Evolutionary conservation across 2,888 invertebrate genomes (phyloP).

Genomic region (Nesidiocoris tenuis): DNA sequence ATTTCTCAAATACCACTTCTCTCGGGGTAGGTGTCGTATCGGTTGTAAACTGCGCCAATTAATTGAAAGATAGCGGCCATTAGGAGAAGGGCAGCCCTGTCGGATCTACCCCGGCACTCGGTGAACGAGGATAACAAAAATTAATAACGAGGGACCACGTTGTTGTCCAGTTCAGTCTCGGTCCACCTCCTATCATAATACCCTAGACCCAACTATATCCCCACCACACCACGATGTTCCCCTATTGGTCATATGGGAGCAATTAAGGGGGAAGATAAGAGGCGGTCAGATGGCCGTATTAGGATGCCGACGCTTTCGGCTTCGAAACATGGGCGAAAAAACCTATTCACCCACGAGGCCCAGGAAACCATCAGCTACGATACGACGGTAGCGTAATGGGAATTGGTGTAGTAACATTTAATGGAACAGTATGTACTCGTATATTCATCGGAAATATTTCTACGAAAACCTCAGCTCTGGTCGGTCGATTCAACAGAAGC

Average conservation of each 20-base stretch:
- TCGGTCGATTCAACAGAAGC: no score
- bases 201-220: neutral
- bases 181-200: neutral
- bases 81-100: neutral
- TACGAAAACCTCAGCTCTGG: no score
- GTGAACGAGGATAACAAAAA: neutral
- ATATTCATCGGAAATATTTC: no score
- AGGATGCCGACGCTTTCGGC: neutral
- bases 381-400: no score
- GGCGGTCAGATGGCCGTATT: slow-evolving; percentile 1
- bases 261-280: slow-evolving; percentile 32
- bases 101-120: neutral
- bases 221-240: neutral
- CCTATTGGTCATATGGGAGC: slow-evolving; percentile 31
- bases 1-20: neutral
- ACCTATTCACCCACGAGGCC: no score
- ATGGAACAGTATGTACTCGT: no score
- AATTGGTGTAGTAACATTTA: no score
- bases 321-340: neutral
- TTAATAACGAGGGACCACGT: neutral
- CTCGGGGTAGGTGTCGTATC: neutral
- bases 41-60: neutral
- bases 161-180: no score
- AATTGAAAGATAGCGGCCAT: neutral
- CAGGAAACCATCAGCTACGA: no score